Evolutionary conservation across 2,113 vertebrate species (phyloP), one percentile per base, ranked within the genome.

Genomic region (Xiphophorus couchianus): DNA sequence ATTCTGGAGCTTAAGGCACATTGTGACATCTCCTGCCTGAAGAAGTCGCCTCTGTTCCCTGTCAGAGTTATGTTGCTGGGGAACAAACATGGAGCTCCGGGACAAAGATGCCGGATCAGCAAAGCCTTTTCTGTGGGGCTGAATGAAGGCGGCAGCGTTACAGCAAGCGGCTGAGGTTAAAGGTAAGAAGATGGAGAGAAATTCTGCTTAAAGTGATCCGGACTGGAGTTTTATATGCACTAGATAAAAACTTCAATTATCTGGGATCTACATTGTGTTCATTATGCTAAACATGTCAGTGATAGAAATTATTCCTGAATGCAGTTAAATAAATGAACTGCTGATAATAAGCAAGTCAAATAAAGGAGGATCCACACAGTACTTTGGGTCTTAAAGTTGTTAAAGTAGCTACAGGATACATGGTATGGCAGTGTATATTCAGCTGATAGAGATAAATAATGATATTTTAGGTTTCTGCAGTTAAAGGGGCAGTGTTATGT

Each of bases 71-170:
- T 85, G 77, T 84, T 77, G 83, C 74, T 70, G 79, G 37, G 22
- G 74, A 83, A 88, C 86, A 69, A 84, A 90, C 85, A 70, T 7
- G 81, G 60, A 54, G 51, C 85, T 9, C 31, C 37, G 78, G 72
- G 81, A 83, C 29, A 77, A 0, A 73, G 76, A 75, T 73, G 82
- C 84, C 71, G 81, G 75, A 62, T 89, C 87, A 89, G 86, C 86
- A 84, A 51, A 87, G 76, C 19, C 71, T 5, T 66, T 51, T 73
- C 77, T 35, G 64, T n/a, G 62, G 29, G 77, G 81, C 72, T 63
- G 62, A 5, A 79, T 63, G 62, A 5, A 79, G 78, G 68, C 66
- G n/a, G 27, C 27, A 31, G 17, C 1, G 7, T 14, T 15, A 15
- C 27, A 31, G 61, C 51, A 25, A 17, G 51, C 22, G 2, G 19